Evolutionary conservation across 2,113 vertebrate genomes (phyloP).

Genomic region (Prunella himalayana): DNA sequence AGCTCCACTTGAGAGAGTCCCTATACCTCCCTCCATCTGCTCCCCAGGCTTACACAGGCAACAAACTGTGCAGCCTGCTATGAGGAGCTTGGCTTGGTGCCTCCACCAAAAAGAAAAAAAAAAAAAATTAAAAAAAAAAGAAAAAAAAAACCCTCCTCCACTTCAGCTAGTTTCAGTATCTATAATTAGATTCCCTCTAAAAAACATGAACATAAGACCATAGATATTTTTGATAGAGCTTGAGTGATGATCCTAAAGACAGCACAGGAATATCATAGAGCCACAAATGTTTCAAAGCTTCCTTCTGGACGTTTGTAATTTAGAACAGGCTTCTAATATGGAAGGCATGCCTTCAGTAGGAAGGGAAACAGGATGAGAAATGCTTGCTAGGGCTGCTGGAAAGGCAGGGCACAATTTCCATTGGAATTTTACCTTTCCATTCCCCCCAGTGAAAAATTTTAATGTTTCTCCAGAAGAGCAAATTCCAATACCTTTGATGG

Average conservation of each 20-base stretch:
- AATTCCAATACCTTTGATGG: conserved; percentile 21
- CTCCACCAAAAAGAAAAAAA: background rate
- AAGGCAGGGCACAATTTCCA: conserved; percentile 21
- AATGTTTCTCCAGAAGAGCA: background rate
- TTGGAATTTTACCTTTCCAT: conserved; percentile 37
- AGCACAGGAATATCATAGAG: background rate
- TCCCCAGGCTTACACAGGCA: conserved; percentile 1
- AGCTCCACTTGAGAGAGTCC: conserved; percentile 32
- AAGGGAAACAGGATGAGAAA: background rate
- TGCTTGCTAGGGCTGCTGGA: background rate
- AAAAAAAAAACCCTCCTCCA: background rate
- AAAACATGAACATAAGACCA: background rate
- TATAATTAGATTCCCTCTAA: conserved; percentile 29
- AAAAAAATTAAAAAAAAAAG: too few species aligned
- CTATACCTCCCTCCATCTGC: conserved; percentile 46
- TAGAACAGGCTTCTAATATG: background rate
- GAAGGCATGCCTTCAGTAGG: background rate
- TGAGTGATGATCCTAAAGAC: background rate
- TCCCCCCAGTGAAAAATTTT: background rate
- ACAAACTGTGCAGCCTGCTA: conserved; percentile 38
- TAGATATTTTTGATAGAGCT: conserved; percentile 30
- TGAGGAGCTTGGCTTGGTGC: conserved; percentile 27
- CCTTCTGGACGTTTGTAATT: background rate
- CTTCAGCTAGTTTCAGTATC: background rate
- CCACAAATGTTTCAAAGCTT: background rate